Conservation (phyloP, 2,797 vertebrate species). For the Rallus crepitans region DNA sequence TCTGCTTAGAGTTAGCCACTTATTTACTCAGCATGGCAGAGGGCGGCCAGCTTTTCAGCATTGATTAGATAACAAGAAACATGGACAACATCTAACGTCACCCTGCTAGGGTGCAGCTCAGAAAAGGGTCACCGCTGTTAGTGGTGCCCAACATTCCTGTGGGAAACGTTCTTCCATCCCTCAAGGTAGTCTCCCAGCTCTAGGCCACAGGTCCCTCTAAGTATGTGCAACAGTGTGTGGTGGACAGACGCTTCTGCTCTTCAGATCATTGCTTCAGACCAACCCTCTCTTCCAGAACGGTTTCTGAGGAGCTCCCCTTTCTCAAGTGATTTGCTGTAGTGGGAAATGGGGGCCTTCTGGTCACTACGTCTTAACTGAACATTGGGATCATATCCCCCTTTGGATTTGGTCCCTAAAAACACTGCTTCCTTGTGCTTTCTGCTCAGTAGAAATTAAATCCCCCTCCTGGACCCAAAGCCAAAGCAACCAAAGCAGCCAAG, state of each 20-base stretch:
- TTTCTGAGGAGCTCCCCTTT: not conserved
- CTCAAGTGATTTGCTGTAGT: not conserved
- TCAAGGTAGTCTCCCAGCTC: not conserved
- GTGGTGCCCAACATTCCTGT: rapidly evolving
- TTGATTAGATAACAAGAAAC: not conserved
- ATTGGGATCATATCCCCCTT: not conserved
- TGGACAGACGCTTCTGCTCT: not conserved
- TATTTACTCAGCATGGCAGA: not conserved
- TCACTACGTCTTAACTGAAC: not conserved
- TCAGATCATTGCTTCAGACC: not conserved
- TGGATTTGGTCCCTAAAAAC: not conserved
- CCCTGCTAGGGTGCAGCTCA: not conserved
- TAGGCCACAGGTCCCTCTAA: not conserved
- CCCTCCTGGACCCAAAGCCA: not conserved
- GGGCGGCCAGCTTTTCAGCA: not conserved
- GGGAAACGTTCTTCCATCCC: not conserved
- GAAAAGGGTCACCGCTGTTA: not conserved
- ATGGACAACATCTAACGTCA: not conserved
- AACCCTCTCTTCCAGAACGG: rapidly evolving
- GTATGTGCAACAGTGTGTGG: rapidly evolving
- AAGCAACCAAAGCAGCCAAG: not conserved
- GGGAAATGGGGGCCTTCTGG: not conserved
- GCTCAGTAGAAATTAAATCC: not conserved
- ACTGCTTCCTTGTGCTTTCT: not conserved
- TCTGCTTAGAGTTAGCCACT: not conserved